A percentile compares a stretch with the other conserved stretches of the same genome.
These are phyloP conservation scores for Geodia barretti DNA, from an alignment of 37 sponge, comb jelly and placozoan genomes.

Conservation along the genomic window DNA sequence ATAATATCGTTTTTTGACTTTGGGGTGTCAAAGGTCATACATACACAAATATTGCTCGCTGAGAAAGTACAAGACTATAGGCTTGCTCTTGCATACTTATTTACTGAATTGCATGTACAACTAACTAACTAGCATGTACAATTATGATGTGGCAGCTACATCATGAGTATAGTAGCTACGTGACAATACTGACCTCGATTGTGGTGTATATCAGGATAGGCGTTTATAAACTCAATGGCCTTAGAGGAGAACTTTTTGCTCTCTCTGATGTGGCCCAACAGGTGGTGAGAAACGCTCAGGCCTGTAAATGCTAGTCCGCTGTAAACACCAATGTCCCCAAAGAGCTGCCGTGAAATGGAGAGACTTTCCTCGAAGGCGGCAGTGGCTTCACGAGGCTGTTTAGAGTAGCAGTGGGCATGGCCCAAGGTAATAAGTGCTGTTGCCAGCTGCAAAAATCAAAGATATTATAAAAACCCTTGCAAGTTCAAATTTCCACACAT, in stretches of 20 bases:
- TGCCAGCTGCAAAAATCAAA: constrained; percentile 3
- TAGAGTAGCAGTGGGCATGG: constrained; percentile 2
- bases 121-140: too few species aligned
- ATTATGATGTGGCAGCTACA: too few species aligned
- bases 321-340: background rate
- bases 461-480: too few species aligned
- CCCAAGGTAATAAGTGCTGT: background rate
- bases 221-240: background rate
- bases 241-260: background rate
- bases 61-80: too few species aligned
- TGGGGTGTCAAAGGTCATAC: too few species aligned
- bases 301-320: background rate
- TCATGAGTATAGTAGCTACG: too few species aligned
- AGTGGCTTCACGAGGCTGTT: background rate
- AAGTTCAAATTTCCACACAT: too few species aligned
- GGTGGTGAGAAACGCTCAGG: constrained; percentile 5
- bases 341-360: background rate
- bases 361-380: background rate
- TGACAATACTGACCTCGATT: background rate
- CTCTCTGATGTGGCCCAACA: background rate
- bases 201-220: background rate
- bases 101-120: too few species aligned
- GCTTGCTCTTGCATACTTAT: too few species aligned
- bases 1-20: too few species aligned
- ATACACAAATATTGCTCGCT: too few species aligned